These are phyloP conservation scores for Cordilura impudica DNA, from an alignment of 2,888 invertebrate species.

Conservation along the genomic window DNA sequence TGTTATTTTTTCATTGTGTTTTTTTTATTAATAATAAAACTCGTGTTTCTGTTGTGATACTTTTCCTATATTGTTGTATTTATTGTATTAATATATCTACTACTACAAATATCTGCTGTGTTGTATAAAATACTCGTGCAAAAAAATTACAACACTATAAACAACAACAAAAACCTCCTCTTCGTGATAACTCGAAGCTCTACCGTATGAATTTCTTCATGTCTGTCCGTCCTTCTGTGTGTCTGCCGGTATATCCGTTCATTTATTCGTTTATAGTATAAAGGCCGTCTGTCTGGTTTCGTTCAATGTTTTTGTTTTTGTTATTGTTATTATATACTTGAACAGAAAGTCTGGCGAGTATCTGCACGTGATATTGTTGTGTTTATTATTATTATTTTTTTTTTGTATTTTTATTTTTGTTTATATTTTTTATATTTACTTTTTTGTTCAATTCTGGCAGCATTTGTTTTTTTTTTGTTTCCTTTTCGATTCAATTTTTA, in stretches of 20 bases:
- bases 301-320: conserved; percentile 26
- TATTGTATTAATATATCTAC: no score
- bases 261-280: neutral
- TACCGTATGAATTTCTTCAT: neutral
- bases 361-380: conserved; percentile 55
- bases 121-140: neutral
- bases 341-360: conserved; percentile 54
- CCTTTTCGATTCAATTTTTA: conserved; percentile 22
- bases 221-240: conserved; percentile 21
- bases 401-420: conserved; percentile 35
- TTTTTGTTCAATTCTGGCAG: conserved; percentile 27
- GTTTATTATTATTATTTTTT: conserved; percentile 26
- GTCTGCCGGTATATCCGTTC: neutral
- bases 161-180: neutral
- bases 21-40: neutral
- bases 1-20: neutral
- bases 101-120: conserved; percentile 12
- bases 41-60: conserved; percentile 16
- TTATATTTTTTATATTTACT: conserved; percentile 41
- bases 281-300: conserved; percentile 31
- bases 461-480: conserved; percentile 26
- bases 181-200: neutral
- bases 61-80: neutral
- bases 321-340: conserved; percentile 40
- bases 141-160: neutral